Evolutionary conservation across 64 coral and sea anemone genomes (phyloP).

Genomic region (Pocillopora verrucosa): DNA sequence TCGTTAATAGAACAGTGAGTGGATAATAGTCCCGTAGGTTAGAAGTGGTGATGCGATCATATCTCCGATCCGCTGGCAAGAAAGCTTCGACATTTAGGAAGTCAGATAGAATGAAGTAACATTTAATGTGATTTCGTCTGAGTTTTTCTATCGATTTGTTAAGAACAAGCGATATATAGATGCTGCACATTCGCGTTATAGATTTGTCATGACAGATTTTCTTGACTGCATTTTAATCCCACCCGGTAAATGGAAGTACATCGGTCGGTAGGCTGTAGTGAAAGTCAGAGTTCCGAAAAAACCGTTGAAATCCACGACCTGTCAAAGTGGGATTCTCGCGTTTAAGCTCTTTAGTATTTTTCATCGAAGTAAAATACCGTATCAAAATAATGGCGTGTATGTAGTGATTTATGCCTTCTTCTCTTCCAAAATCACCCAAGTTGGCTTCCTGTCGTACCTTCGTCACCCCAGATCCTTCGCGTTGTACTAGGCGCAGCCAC

Average conservation of each 20-base stretch:
- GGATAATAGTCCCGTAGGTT: slow-evolving; percentile 52
- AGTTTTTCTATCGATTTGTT: slow-evolving; percentile 1
- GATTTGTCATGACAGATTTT: not conserved
- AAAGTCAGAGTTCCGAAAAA: not conserved
- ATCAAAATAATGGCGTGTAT: slow-evolving; percentile 37
- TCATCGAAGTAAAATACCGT: slow-evolving; percentile 22
- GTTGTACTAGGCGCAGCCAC: slow-evolving; percentile 8
- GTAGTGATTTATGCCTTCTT: slow-evolving; percentile 5
- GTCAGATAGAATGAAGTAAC: slow-evolving; percentile 27
- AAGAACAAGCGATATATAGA: slow-evolving; percentile 14
- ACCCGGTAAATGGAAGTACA: slow-evolving; percentile 37
- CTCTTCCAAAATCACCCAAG: not conserved
- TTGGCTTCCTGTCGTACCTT: not conserved
- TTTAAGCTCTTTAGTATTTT: not conserved
- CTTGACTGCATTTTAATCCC: not conserved
- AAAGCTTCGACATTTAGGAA: slow-evolving; percentile 3
- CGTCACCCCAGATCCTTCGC: not conserved
- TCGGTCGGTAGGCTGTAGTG: slow-evolving; percentile 21
- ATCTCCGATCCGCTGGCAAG: not conserved
- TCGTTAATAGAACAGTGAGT: not conserved
- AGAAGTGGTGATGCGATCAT: slow-evolving; percentile 38
- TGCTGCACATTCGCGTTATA: slow-evolving; percentile 10
- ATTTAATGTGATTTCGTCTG: not conserved
- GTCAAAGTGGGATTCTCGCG: slow-evolving; percentile 16
- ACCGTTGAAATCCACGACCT: not conserved